Conservation (phyloP, 2,113 vertebrate species). For the Odobenus rosmarus region DNA sequence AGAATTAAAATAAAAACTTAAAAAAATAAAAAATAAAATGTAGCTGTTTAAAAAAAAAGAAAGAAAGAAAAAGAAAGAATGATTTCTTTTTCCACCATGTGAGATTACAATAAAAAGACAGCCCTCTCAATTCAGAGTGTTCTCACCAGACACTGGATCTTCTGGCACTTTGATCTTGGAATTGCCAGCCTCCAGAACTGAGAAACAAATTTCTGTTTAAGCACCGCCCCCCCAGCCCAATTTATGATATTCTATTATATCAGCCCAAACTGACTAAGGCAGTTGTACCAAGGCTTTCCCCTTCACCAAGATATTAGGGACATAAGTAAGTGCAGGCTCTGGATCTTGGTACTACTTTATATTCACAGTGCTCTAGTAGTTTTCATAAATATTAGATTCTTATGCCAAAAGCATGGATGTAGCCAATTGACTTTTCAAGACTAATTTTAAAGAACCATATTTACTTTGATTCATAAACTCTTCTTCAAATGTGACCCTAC, state of each 20-base stretch:
- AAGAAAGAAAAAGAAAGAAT: neutral
- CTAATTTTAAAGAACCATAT: neutral
- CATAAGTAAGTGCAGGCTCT: neutral
- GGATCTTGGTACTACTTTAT: neutral
- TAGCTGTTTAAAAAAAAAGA: neutral
- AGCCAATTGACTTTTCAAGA: conserved; percentile 19
- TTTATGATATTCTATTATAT: neutral
- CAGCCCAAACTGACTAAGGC: neutral
- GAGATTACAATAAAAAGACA: neutral
- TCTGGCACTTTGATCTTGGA: neutral
- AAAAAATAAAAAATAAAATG: neutral
- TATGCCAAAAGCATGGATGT: neutral
- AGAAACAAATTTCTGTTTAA: neutral
- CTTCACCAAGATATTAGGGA: neutral
- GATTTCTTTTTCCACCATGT: neutral
- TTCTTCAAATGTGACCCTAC: neutral
- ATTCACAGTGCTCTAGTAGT: neutral
- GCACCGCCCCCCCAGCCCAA: accelerated
- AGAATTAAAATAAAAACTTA: neutral
- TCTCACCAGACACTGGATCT: neutral
- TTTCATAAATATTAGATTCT: conserved; percentile 22
- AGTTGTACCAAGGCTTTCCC: neutral
- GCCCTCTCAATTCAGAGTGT: neutral
- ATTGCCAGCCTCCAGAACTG: neutral
- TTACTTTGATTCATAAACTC: neutral